phyloP scores from a whole-genome alignment of 2,888 invertebrate species.

The Sarcophaga variegata region DNA sequence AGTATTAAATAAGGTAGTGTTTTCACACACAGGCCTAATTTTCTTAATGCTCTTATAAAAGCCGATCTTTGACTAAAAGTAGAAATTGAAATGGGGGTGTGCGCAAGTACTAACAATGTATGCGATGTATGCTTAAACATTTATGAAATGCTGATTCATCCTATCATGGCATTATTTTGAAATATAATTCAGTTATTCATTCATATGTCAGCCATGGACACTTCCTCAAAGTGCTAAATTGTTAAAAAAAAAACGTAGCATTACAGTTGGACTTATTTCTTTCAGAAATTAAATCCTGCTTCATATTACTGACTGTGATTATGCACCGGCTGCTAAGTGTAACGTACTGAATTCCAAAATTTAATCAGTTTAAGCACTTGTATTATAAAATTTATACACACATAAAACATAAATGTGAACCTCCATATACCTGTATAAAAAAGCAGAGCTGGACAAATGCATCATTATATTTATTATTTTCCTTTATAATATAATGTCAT shows the following conservation, averaged over 20 bases:
- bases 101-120: neutral
- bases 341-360: slow-evolving; percentile 51
- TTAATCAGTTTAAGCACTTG: slow-evolving; percentile 58
- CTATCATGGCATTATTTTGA: slow-evolving; percentile 64
- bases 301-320: slow-evolving; percentile 81
- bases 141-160: slow-evolving; percentile 61
- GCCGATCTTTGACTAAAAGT: neutral
- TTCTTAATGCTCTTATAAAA: too few species aligned
- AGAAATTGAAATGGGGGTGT: neutral
- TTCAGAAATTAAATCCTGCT: slow-evolving; percentile 80
- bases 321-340: slow-evolving; percentile 77
- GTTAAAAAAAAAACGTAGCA: slow-evolving; percentile 41
- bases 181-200: slow-evolving; percentile 52
- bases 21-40: too few species aligned
- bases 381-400: slow-evolving; percentile 49
- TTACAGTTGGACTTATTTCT: slow-evolving; percentile 79
- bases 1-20: too few species aligned
- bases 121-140: slow-evolving; percentile 32
- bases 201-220: slow-evolving; percentile 69
- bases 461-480: slow-evolving; percentile 40
- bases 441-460: slow-evolving; percentile 55
- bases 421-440: neutral
- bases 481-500: slow-evolving; percentile 49
- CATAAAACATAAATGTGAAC: slow-evolving; percentile 41
- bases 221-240: slow-evolving; percentile 62